Base-by-base conservation (phyloP, 2,797 vertebrate species). In the Danionella dracula region DNA sequence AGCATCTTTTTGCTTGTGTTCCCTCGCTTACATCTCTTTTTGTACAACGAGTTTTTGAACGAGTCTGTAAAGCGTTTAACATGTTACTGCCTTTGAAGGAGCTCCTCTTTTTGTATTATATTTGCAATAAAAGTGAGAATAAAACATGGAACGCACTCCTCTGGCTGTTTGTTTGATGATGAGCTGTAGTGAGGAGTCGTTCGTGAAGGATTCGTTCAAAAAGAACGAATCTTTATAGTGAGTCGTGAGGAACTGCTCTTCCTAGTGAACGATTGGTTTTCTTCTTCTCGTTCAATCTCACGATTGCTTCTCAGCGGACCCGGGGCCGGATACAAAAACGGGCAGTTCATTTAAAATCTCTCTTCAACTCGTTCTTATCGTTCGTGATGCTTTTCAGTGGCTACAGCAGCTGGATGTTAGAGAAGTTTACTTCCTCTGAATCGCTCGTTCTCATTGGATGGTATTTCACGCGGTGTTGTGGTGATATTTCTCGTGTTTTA, bases 101-200 rank as follows among this genome's bases (percentile, higher is more conserved):
- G 88, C 86, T 88, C 87, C 86, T 84, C 85, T 70, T 89, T 89
- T 95, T 95, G 90, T 96, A 94, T 95, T 92, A 92, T 93, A 92
- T 96, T 97, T 96, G 92, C 94, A 98, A 98, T 98, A 98, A 99
- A 91, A 93, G 66, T 55, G 53, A 86, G 78, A 89, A 93, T 87
- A 92, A 84, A 90, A 88, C 87, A 86, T 82, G 20, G 79, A 79
- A 71, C 56, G 67, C 66, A 73, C 29, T 44, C 16, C 8, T 21
- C 19, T 12, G 45, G 29, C 1, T 32, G 16, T 16, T 44, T 32
- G 5, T 17, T 21, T 8, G 3, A 12, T 12, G 2, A 21, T 9
- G 23, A 48, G n/a, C 20, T n/a, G 8, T 34, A 7, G 12, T 13
- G 21, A 8, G 40, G 27, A 41, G 45, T 21, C 15, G 5, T 20